Evolutionary conservation across 2,113 vertebrate species (phyloP), one percentile per base, ranked within the genome.

Genomic region (Ceuthmochares aereus): DNA sequence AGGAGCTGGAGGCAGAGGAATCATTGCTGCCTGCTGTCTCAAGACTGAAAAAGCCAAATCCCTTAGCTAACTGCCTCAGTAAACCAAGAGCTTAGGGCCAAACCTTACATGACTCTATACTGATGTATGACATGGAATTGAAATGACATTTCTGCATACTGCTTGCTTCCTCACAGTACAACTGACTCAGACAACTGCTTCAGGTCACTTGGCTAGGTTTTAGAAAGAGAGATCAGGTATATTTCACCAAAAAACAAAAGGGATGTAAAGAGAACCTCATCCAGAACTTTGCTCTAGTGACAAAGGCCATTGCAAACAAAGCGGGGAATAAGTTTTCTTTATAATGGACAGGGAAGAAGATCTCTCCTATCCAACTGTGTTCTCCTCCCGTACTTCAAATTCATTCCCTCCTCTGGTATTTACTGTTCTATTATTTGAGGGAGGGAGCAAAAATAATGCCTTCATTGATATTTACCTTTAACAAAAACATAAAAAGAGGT

Each of bases 401-500:
- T 47, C 36, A 47, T 51, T 63, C 45, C 6, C 2, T 74, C 8
- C 51, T 81, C 52, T 36, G 76, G 64, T 26, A 64, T 30, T 74
- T 67, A 81, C 4, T 64, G 30, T 52, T 34, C 56, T 73, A 13
- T 26, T 64, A 55, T 49, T 81, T 56, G 59, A 29, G 19, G 15
- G 73, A 8, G 21, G 9, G 49, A 62, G 32, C n/a, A 88, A 74
- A 91, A 83, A n/a, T 12, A 59, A 74, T 45, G 27, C 36, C 42
- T 84, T 84, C 8, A 37, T 18, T 64, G 58, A 84, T 66, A 84
- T 25, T 98, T 98, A 99, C 99, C 99, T 99, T 98, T 99, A 32
- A 99, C 99, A 79, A 98, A 99, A 93, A 99, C 97, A 37, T 99
- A 99, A 85, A 99, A 97, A 77, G 99, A 99, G 37, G 90, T 97